These are phyloP conservation scores for Axis porcinus DNA, from an alignment of 2,113 vertebrate genomes.

Conservation along the genomic window DNA sequence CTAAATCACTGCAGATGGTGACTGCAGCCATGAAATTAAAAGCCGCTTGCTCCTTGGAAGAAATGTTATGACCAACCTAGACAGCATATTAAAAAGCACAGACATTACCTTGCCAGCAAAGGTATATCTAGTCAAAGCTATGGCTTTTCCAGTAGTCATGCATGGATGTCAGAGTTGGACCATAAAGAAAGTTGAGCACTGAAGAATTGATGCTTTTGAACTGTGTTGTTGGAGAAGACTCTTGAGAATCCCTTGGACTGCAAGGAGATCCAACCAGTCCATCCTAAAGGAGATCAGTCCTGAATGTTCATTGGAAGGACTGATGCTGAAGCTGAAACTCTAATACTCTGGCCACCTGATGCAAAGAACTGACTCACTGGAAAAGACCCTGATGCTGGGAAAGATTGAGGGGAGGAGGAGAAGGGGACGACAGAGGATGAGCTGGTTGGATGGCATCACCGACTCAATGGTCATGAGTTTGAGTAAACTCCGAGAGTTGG, in stretches of 20 bases:
- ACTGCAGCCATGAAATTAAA: neutral
- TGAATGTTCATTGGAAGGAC: neutral
- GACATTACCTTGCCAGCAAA: neutral
- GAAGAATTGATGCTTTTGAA: neutral
- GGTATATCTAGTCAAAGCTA: neutral
- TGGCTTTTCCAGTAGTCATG: neutral
- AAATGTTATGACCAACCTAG: neutral
- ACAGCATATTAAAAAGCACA: neutral
- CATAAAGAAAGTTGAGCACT: neutral
- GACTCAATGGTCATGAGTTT: neutral
- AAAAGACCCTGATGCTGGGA: neutral
- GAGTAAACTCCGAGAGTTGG: neutral
- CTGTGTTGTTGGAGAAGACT: neutral
- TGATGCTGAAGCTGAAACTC: neutral
- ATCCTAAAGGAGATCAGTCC: neutral
- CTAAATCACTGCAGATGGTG: neutral
- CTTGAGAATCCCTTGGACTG: neutral
- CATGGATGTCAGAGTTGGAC: neutral
- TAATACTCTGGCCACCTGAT: no score
- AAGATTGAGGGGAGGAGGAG: neutral
- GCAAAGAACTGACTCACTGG: neutral
- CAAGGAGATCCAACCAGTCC: neutral
- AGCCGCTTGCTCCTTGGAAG: neutral
- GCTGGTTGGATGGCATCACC: neutral
- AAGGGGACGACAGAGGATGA: neutral